Evolutionary conservation across 2,888 invertebrate species (phyloP), one percentile per base, ranked within the genome.

Genomic region (Belgica antarctica): DNA sequence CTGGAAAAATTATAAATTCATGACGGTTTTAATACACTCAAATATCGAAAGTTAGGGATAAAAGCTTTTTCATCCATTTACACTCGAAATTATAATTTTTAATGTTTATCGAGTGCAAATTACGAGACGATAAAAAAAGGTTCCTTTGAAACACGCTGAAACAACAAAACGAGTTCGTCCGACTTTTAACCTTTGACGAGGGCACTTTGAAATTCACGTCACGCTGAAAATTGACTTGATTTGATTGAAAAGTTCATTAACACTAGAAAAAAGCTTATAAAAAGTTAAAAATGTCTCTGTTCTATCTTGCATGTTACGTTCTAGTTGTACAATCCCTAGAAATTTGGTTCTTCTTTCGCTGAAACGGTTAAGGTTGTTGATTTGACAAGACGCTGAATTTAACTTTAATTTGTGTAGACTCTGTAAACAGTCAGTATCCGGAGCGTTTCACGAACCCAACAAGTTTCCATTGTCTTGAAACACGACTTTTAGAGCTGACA

Each of bases 31-130:
- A 62, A 62, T 62, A 34, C 36, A n/a, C 12, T 52, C 22, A 7
- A 52, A 52, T 22, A 8, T 52, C 52, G 22, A 52, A 52, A 52
- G 52, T 52, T 22, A n/a, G 19, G 41, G 52, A 52, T 62, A 62
- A 62, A 62, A 62, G 62, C 62, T 62, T 34, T 34, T 62, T 62
- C 36, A 34, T 34, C 4, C 12, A 41, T 41, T 41, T 41, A n/a
- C 41, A 41, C 15, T 15, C n/a, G 2, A 41, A 41, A 41, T 41
- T 15, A 41, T 41, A 41, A 41, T 12, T 34, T 34, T 34, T 12
- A 12, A 34, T 34, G 34, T 8, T 34, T n/a, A 10, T 10, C 41
- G 41, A 10, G 41, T n/a, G 41, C 3, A 15, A 41, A n/a, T 41
- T 41, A 2, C 41, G 41, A n/a, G 41, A 41, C 41, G 41, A 41